These are phyloP conservation scores for Chondrosia reniformis DNA, from an alignment of 37 sponge, comb jelly and placozoan species.

Conservation along the genomic window DNA sequence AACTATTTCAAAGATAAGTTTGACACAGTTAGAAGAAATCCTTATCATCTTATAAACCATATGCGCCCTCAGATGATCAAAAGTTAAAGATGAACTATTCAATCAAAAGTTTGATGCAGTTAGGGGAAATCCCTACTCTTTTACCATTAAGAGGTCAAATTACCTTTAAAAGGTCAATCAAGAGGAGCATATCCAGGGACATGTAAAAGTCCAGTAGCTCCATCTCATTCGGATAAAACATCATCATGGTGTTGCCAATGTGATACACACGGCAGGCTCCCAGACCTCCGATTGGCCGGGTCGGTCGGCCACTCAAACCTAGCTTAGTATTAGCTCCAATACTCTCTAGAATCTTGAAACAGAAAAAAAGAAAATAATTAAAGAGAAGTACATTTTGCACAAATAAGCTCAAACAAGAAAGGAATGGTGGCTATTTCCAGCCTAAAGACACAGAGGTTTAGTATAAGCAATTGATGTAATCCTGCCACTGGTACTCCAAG, in stretches of 20 bases:
- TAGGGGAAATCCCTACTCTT: too few relatives aligned
- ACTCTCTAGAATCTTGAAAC: conserved; percentile 38
- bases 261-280: conserved; percentile 81
- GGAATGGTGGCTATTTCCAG: too few relatives aligned
- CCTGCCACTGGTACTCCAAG: too few relatives aligned
- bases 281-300: conserved; percentile 81
- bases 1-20: too few relatives aligned
- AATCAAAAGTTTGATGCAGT: not conserved
- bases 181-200: conserved; percentile 67
- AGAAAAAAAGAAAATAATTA: not conserved
- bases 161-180: conserved; percentile 73
- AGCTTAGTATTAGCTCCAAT: conserved; percentile 77
- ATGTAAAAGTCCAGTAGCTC: conserved; percentile 86
- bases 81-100: not conserved
- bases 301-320: conserved; percentile 75
- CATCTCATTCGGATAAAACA: conserved; percentile 74
- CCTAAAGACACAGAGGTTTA: too few relatives aligned
- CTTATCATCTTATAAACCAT: too few relatives aligned
- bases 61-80: too few relatives aligned
- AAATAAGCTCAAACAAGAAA: too few relatives aligned
- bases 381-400: too few relatives aligned
- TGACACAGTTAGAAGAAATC: too few relatives aligned
- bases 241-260: conserved; percentile 56
- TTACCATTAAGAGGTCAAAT: too few relatives aligned
- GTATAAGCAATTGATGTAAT: too few relatives aligned